Evolutionary conservation across 2,888 invertebrate genomes (phyloP).

Genomic region (Icerya purchasi): DNA sequence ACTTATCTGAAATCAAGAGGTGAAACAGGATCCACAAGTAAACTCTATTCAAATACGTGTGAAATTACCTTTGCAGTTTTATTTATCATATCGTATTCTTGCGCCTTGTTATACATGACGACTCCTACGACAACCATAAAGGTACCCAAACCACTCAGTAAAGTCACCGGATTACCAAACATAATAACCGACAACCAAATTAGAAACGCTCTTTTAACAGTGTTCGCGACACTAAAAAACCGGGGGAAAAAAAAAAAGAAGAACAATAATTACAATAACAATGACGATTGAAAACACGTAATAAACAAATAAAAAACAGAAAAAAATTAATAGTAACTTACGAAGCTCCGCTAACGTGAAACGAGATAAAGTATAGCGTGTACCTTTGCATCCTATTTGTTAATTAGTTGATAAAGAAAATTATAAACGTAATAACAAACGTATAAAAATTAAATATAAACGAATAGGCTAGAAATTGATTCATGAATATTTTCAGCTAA

Average conservation of each 20-base stretch:
- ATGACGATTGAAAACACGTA: background rate
- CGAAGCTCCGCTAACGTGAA: too few relatives aligned
- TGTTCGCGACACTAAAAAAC: constrained; percentile 48
- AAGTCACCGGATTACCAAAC: constrained; percentile 51
- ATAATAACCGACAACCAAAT: constrained; percentile 54
- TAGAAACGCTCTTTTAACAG: constrained; percentile 51
- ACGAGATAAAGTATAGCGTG: too few relatives aligned
- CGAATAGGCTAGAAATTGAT: background rate
- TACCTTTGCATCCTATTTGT: too few relatives aligned
- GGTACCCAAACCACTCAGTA: constrained; percentile 48
- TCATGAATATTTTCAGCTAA: too few relatives aligned
- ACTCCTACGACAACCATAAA: constrained; percentile 47
- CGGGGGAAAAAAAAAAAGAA: constrained; percentile 9
- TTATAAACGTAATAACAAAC: background rate
- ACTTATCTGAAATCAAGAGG: too few relatives aligned
- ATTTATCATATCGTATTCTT: constrained; percentile 30
- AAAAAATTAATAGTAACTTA: background rate
- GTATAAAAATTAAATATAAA: background rate
- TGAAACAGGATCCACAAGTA: too few relatives aligned
- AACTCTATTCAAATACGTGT: too few relatives aligned
- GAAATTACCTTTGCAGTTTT: background rate
- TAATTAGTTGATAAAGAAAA: background rate
- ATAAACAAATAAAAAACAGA: too few relatives aligned
- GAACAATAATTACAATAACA: background rate
- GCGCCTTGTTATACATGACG: constrained; percentile 48